phyloP scores from a whole-genome alignment of 2,113 vertebrate genomes.

The Lasiurus cinereus region DNA sequence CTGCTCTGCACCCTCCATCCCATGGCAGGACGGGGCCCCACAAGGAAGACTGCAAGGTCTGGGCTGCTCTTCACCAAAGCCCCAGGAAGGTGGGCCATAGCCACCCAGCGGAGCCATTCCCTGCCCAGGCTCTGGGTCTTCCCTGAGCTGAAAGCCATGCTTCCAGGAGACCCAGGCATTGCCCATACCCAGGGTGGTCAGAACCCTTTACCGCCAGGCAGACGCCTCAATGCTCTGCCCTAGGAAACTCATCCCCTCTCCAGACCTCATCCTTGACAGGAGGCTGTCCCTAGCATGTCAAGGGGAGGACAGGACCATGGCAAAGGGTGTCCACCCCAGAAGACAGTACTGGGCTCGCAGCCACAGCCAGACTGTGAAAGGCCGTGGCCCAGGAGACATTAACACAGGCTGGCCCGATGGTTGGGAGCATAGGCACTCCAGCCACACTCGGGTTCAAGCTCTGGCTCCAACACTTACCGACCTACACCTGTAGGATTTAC shows the following conservation, averaged over 20 bases:
- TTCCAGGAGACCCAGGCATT: background rate
- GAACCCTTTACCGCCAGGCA: background rate
- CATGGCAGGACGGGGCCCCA: background rate
- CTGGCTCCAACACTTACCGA: background rate
- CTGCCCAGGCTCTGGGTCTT: too few species aligned
- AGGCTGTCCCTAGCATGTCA: background rate
- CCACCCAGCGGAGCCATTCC: background rate
- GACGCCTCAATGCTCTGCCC: background rate
- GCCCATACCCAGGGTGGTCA: background rate
- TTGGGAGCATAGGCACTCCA: fast-evolving
- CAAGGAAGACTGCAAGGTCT: background rate
- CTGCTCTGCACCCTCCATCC: background rate
- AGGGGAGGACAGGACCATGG: background rate
- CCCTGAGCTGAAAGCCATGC: background rate
- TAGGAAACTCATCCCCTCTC: background rate
- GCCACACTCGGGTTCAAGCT: background rate
- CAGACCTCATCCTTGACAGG: background rate
- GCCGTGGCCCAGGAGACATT: background rate
- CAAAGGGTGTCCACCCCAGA: background rate
- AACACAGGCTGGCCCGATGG: fast-evolving
- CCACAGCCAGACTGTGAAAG: background rate
- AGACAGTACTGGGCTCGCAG: background rate
- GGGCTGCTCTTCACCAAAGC: background rate
- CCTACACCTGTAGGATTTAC: background rate
- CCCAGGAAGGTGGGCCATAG: background rate